Evolutionary conservation across 2,113 vertebrate genomes (phyloP).

Genomic region (zebrafish (Danio rerio)): GRCz12tu NC_133176.1:42805501-42806000

Average conservation of each 20-base stretch:
- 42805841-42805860: not conserved
- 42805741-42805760: constrained; percentile 88
- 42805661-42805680: constrained; percentile 91
- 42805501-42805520: not conserved
- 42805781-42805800: constrained; percentile 93
- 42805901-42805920: not conserved
- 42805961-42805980: constrained; percentile 32
- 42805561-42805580: not conserved
- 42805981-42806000: constrained; percentile 24
- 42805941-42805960: not conserved
- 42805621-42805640: constrained; percentile 90
- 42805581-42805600: constrained; percentile 80
- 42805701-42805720: constrained; percentile 98
- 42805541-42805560: not conserved
- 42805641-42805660: constrained; percentile 96
- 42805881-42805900: not conserved
- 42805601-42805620: constrained; percentile 93
- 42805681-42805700: constrained; percentile 93
- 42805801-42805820: not conserved
- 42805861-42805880: constrained; percentile 25
- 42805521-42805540: not conserved
- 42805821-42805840: not conserved
- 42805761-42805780: constrained; percentile 96
- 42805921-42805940: constrained; percentile 17
- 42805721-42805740: constrained; percentile 90